phyloP scores from a whole-genome alignment of 2,113 vertebrate genomes.

The Zosterops pallidus region DNA sequence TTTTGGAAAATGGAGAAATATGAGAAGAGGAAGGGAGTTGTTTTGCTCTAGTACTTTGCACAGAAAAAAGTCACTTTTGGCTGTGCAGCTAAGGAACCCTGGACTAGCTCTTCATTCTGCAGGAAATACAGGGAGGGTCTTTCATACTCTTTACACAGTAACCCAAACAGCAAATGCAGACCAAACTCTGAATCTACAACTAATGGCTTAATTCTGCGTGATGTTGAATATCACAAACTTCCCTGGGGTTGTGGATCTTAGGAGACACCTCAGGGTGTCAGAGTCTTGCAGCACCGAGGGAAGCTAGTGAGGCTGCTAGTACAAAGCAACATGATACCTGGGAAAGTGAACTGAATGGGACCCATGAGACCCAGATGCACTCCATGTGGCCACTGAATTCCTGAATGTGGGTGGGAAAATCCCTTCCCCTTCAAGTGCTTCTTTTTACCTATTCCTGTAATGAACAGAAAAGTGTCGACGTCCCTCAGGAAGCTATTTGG shows the following conservation, averaged over 20 bases:
- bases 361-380: background rate
- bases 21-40: background rate
- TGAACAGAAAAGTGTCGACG: background rate
- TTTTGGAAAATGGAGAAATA: background rate
- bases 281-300: fast-evolving
- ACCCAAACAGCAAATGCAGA: background rate
- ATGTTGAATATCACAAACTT: background rate
- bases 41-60: background rate
- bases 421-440: background rate
- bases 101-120: background rate
- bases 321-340: background rate
- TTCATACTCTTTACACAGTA: background rate
- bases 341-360: background rate
- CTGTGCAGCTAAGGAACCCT: background rate
- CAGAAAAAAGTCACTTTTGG: background rate
- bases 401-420: background rate
- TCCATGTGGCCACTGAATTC: background rate
- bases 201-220: background rate
- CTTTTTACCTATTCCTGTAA: background rate
- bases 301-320: background rate
- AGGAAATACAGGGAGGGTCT: background rate
- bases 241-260: background rate
- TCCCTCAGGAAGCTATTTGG: background rate
- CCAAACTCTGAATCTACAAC: background rate
- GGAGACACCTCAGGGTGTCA: background rate